phyloP scores from a whole-genome alignment of 2,888 invertebrate genomes.

The Brachyptera risi region DNA sequence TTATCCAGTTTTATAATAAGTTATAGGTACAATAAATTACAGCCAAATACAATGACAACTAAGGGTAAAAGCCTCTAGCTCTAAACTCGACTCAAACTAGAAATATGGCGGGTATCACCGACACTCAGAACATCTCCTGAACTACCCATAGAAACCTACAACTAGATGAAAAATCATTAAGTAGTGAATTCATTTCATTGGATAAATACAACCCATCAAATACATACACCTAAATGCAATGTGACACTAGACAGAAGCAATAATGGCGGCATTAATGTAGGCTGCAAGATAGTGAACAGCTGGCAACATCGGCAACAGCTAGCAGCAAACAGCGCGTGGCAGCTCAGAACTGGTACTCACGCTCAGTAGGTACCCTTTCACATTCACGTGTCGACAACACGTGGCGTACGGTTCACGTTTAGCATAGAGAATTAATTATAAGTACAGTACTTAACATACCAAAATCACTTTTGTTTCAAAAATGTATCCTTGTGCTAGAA shows the following conservation, averaged over 20 bases:
- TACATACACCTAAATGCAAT: slow-evolving; percentile 37
- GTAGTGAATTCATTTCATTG: slow-evolving; percentile 36
- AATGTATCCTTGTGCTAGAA: slow-evolving; percentile 34
- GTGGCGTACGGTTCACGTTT: no score
- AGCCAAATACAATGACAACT: slow-evolving; percentile 36
- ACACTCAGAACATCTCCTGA: slow-evolving; percentile 35
- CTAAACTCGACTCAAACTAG: slow-evolving; percentile 34
- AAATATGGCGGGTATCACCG: slow-evolving; percentile 33
- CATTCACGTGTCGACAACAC: no score
- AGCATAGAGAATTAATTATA: slow-evolving; percentile 33
- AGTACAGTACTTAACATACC: slow-evolving; percentile 34
- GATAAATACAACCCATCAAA: slow-evolving; percentile 37
- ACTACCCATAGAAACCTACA: slow-evolving; percentile 37
- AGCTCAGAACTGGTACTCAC: no score
- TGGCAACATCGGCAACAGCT: slow-evolving; percentile 24
- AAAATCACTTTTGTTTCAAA: slow-evolving; percentile 33
- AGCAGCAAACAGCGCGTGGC: neutral
- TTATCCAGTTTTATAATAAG: slow-evolving; percentile 33
- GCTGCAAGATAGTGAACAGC: slow-evolving; percentile 32
- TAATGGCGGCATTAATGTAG: slow-evolving; percentile 28
- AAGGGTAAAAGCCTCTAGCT: slow-evolving; percentile 33
- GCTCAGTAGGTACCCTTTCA: no score
- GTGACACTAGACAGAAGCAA: slow-evolving; percentile 37
- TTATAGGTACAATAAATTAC: slow-evolving; percentile 35
- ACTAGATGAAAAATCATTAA: slow-evolving; percentile 36